Evolutionary conservation across 1,140 invertebrate species (phyloP).

Genomic region (Adelges cooleyi): DNA sequence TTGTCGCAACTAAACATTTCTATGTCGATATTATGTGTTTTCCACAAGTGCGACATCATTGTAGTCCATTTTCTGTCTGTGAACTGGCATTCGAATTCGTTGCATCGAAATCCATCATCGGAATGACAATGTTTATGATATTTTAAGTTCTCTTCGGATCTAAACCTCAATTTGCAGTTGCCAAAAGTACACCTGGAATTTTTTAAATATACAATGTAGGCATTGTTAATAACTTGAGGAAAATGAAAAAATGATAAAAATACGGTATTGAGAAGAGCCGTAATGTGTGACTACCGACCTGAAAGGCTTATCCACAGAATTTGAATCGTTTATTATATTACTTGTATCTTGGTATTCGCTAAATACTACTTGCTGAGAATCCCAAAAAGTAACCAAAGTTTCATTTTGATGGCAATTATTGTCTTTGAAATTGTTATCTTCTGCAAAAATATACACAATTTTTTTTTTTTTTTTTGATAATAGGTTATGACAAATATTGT

Average conservation of each 20-base stretch:
- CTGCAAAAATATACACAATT: neutral
- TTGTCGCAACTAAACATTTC: conserved; percentile 57
- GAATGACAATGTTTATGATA: conserved; percentile 5
- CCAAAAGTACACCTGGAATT: neutral
- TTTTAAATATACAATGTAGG: too few species aligned
- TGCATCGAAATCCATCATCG: neutral
- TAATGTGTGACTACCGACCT: neutral
- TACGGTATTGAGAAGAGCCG: too few species aligned
- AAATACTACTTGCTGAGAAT: neutral
- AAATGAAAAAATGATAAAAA: too few species aligned
- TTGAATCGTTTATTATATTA: neutral
- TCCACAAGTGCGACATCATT: conserved; percentile 65
- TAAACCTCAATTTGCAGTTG: neutral
- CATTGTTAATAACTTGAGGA: too few species aligned
- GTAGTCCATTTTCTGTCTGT: conserved; percentile 44
- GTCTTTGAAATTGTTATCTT: neutral
- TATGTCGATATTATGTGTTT: conserved; percentile 58
- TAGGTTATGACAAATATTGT: too few species aligned
- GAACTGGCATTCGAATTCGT: conserved; percentile 9
- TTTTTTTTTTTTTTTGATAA: too few species aligned
- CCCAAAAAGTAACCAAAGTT: neutral
- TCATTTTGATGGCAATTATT: neutral
- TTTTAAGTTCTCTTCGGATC: neutral
- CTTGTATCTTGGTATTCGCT: neutral
- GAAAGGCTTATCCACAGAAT: neutral